Base-by-base conservation (phyloP, 2,113 vertebrate genomes). In the Eretmochelys imbricata region DNA sequence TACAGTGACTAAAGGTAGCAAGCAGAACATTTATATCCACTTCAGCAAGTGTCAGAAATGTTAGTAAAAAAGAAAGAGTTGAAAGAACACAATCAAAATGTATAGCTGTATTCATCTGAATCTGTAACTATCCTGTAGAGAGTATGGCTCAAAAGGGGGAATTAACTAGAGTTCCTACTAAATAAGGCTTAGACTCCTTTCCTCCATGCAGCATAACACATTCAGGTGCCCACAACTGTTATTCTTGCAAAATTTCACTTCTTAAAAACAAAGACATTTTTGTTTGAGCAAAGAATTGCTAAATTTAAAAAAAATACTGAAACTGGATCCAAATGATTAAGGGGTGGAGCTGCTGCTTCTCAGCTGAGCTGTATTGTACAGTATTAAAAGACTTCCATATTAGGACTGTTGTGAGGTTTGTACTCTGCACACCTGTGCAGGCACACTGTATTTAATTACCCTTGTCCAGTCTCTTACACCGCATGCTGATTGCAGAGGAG, bases 391-490 rank as follows among this genome's bases (percentile, higher is more conserved):
- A 91, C 42, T 83, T 90, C 78, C 90, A 1, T 94, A 91, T 93
- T 31, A 87, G 89, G 75, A 93, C 48, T 79, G 80, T 54, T 92
- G 82, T 94, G 85, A 89, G 53, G 88, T 85, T 69, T 75, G 89
- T 79, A 89, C 87, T 96, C 85, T 87, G 83, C 79, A 91, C 87
- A 96, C 91, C 85, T 93, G 85, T 89, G 95, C 84, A 91, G 87
- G 89, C 65, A 85, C 91, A 96, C 93, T 89, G 91, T 69, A 94
- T 95, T 95, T 94, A 93, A 97, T 96, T 96, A 96, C 48, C 82
- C 80, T 16, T 82, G 82, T 69, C 92, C 78, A 79, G 46, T 92
- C 94, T 94, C 92, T 83, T 78, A 29, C 76, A 86, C 55, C 55
- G 79, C n/a, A 92, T 93, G 89, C 86, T 91, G 65, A 90, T 79